Evolutionary conservation across 2,888 invertebrate species (phyloP), one percentile per base, ranked within the genome.

Genomic region (Helleia helle): DNA sequence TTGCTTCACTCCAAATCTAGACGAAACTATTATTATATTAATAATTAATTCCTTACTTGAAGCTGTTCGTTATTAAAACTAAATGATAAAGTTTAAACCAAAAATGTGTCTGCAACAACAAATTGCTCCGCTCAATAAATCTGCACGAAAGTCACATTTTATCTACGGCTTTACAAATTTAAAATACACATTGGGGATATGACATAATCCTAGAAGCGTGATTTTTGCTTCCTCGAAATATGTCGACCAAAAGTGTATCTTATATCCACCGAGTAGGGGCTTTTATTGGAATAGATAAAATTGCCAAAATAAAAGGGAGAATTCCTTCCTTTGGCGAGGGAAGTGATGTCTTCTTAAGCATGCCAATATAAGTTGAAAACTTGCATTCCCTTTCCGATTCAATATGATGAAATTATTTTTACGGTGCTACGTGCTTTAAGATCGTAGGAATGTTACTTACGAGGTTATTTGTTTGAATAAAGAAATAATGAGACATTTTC

Each of bases 291-390:
- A 5, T 22, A 22, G 3, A 8, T 22, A 11, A 22, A 34, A 17
- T 12, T 17, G 2, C 17, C 17, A 34, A 11, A 34, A 34, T 34
- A 34, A 13, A 12, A 34, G 18, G 34, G 18, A 17, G 12, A 34
- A 34, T 34, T 12, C 17, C 31, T 17, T 31, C 22, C 34, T 18
- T 12, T 13, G 18, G 34, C 9, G 17, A 15, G 18, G 18, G 9
- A 13, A 17, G 24, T 14, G 39, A 39, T 39, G 39, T 39, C 30
- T 39, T 39, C 30, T 39, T 39, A 39, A 39, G 30, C 39, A 39
- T 39, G 39, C 39, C 30, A 39, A 39, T 24, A 39, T 39, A 29
- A 24, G 30, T 34, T 12, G 34, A 34, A 34, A 34, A 34, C 14
- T 30, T 24, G 15, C 30, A 30, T 24, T 39, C 25, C 39, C 30